Evolutionary conservation across 2,888 invertebrate species (phyloP).

Genomic region (Hecatera dysodea): DNA sequence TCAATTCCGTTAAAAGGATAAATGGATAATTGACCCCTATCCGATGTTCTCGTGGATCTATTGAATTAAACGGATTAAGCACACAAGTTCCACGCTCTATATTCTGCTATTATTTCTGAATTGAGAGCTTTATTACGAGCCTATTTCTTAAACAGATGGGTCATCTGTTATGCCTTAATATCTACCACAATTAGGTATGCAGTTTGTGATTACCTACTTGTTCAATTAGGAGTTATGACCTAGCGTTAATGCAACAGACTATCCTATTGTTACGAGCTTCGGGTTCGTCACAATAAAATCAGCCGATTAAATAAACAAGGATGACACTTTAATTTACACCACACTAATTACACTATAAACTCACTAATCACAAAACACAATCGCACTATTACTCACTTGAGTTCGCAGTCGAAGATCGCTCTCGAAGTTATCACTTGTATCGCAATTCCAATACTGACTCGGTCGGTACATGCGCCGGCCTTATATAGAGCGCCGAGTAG

Average conservation of each 20-base stretch:
- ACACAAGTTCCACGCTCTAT: conserved; percentile 81
- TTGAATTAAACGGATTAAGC: conserved; percentile 87
- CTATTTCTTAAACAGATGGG: conserved; percentile 43
- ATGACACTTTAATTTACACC: too few species aligned
- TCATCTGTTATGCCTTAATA: conserved; percentile 13
- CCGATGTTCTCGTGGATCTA: conserved; percentile 84
- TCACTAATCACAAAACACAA: too few species aligned
- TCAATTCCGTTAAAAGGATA: conserved; percentile 91
- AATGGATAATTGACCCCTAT: conserved; percentile 91
- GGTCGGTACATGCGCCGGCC: too few species aligned
- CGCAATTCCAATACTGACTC: too few species aligned
- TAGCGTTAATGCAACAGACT: conserved; percentile 11
- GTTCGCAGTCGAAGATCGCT: too few species aligned
- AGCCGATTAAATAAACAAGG: too few species aligned
- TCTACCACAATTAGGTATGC: neutral
- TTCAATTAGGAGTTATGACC: conserved; percentile 15
- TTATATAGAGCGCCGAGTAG: too few species aligned
- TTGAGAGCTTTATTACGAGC: conserved; percentile 62
- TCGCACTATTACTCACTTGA: too few species aligned
- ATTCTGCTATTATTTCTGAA: conserved; percentile 66
- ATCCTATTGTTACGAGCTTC: too few species aligned
- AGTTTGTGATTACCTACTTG: conserved; percentile 15
- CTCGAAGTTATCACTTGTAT: too few species aligned
- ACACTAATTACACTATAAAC: too few species aligned
- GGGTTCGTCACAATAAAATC: too few species aligned